phyloP scores from a whole-genome alignment of 2,113 vertebrate species.

The Myocastor coypus region DNA sequence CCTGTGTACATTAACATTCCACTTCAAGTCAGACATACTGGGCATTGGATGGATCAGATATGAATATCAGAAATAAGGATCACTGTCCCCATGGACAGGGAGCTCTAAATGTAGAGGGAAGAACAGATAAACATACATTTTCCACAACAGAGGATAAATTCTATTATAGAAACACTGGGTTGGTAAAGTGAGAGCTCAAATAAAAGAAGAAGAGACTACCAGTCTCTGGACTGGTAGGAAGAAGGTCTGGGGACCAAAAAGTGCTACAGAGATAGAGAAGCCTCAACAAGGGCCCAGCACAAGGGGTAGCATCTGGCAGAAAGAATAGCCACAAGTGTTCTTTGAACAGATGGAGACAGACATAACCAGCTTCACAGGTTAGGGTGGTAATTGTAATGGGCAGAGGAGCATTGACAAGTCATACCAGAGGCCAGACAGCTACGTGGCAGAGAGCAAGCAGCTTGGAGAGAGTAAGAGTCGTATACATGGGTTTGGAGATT shows the following conservation, averaged over 20 bases:
- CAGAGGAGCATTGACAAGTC: background rate
- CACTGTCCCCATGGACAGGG: background rate
- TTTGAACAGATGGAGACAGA: background rate
- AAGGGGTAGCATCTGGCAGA: background rate
- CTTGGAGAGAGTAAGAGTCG: background rate
- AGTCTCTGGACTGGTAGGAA: background rate
- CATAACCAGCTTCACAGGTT: background rate
- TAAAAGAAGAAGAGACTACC: background rate
- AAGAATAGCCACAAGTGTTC: background rate
- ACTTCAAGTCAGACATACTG: background rate
- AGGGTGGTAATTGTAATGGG: background rate
- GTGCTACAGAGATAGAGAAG: background rate
- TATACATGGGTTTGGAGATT: background rate
- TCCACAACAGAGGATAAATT: background rate
- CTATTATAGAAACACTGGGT: background rate
- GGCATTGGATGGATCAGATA: background rate
- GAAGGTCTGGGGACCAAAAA: background rate
- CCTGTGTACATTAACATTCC: background rate
- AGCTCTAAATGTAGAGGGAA: background rate
- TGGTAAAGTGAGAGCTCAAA: background rate
- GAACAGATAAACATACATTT: background rate
- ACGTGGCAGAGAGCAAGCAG: background rate
- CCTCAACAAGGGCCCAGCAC: background rate
- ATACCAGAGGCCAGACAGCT: no score
- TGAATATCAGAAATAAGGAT: background rate